phyloP scores from a whole-genome alignment of 2,888 invertebrate species.

The Entomobrya proxima region DNA sequence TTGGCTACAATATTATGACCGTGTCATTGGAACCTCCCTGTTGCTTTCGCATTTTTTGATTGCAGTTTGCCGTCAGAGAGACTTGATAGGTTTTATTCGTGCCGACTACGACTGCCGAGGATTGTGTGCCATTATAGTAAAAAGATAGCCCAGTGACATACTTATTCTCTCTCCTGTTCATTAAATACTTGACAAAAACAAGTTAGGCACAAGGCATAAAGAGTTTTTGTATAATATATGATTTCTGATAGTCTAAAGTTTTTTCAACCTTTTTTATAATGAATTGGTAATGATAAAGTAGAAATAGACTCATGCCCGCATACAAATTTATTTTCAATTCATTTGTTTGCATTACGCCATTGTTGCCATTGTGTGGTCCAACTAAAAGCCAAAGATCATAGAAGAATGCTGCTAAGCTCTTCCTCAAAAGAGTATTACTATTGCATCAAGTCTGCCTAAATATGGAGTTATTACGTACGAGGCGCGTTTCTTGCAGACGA shows the following conservation, averaged over 20 bases:
- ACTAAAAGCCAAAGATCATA: background rate
- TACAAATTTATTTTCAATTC: background rate
- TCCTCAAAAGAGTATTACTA: conserved; percentile 19
- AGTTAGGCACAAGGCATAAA: background rate
- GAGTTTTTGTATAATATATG: background rate
- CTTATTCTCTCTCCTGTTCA: conserved; percentile 14
- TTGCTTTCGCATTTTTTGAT: conserved; percentile 14
- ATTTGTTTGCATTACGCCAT: background rate
- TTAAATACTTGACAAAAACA: conserved; percentile 16
- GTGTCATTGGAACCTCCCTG: conserved; percentile 51
- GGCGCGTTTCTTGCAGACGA: background rate
- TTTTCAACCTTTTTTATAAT: background rate
- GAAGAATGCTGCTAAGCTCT: background rate
- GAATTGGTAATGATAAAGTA: no score
- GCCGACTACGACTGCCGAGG: background rate
- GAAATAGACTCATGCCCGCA: no score
- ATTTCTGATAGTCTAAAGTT: background rate
- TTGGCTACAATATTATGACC: conserved; percentile 24
- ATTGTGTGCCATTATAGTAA: background rate
- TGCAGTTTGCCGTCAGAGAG: background rate
- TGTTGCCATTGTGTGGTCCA: conserved; percentile 3
- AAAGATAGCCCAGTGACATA: conserved; percentile 59
- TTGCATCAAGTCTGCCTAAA: conserved; percentile 1
- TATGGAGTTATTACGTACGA: conserved; percentile 39
- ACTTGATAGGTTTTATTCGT: conserved; percentile 6